phyloP scores from a whole-genome alignment of 2,888 invertebrate genomes.

The Hipparchia sbordonii region DNA sequence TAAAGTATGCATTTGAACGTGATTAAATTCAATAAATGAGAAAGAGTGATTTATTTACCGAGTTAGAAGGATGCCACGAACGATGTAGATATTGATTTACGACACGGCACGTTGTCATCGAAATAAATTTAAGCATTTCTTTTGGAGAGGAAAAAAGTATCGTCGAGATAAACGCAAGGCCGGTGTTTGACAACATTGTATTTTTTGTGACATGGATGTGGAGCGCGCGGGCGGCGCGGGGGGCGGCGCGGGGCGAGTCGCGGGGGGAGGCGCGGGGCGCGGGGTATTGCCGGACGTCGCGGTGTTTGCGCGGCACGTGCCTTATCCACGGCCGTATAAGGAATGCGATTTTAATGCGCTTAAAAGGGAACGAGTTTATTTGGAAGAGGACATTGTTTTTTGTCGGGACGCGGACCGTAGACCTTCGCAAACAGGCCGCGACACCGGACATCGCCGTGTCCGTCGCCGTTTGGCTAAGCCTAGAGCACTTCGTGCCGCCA shows the following conservation, averaged over 20 bases:
- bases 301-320: slow-evolving; percentile 65
- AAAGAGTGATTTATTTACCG: not conserved
- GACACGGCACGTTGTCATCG: not conserved
- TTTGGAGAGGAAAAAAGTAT: slow-evolving; percentile 15
- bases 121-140: slow-evolving; percentile 20
- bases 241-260: not conserved
- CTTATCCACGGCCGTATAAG: slow-evolving; percentile 73
- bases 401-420: slow-evolving; percentile 49
- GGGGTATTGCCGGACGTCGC: slow-evolving; percentile 41
- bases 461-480: not conserved
- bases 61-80: not conserved
- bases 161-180: slow-evolving; percentile 21
- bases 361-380: slow-evolving; percentile 67
- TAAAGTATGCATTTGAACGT: slow-evolving; percentile 1
- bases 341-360: slow-evolving; percentile 74
- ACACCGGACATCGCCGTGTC: not conserved
- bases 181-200: slow-evolving; percentile 34
- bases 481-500: not conserved
- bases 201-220: slow-evolving; percentile 24
- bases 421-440: slow-evolving; percentile 27
- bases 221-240: not conserved
- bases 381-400: slow-evolving; percentile 60
- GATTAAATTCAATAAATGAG: not conserved
- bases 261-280: slow-evolving; percentile 6
- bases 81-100: slow-evolving; percentile 4